Conservation (phyloP, 2,113 vertebrate genomes). For the Cyrtonyx montezumae region DNA sequence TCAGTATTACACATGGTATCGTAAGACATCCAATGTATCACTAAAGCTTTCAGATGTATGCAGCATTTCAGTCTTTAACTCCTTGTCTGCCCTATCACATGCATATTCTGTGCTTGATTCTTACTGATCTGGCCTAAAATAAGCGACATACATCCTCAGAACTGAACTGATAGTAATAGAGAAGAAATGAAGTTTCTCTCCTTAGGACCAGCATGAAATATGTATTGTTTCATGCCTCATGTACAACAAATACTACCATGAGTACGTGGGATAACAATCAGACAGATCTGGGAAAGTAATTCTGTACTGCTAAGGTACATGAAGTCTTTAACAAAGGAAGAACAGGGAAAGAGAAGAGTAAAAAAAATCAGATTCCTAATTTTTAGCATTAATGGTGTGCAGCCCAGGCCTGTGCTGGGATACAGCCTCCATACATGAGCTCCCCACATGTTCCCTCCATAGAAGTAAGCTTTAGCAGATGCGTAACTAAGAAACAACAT, state of each 20-base stretch:
- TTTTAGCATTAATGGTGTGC: not conserved
- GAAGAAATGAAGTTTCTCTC: not conserved
- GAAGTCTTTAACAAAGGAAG: not conserved
- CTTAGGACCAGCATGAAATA: not conserved
- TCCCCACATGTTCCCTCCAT: accelerated
- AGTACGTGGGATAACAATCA: not conserved
- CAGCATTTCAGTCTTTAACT: not conserved
- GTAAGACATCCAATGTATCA: not conserved
- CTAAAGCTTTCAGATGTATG: not conserved
- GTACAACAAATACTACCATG: not conserved
- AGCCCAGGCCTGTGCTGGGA: not conserved
- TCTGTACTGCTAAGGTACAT: not conserved
- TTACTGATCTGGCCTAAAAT: not conserved
- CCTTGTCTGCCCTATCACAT: not conserved
- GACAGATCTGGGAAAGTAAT: not conserved
- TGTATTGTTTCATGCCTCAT: not conserved
- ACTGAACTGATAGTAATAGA: not conserved
- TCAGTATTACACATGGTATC: not conserved
- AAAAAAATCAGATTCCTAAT: not conserved
- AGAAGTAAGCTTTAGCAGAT: not conserved
- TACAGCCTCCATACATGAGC: not conserved
- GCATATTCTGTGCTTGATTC: not conserved
- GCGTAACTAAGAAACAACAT: not conserved
- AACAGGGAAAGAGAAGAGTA: not conserved
- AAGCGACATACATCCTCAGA: accelerated